phyloP scores from a whole-genome alignment of 2,888 invertebrate species.

The Lasioglossum marginatum region DNA sequence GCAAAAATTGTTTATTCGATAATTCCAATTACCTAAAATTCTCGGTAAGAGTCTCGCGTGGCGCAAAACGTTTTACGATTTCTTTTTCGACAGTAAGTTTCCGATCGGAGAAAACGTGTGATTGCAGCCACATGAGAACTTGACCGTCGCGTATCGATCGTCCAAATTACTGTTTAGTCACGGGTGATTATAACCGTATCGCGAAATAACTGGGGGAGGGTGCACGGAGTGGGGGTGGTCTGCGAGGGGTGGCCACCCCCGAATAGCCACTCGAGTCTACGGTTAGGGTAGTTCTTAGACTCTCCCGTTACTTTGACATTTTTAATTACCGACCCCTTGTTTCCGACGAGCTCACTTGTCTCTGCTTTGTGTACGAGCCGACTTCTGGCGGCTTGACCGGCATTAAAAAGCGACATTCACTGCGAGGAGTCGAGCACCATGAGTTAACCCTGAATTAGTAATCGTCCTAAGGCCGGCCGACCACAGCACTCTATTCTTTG shows the following conservation, averaged over 20 bases:
- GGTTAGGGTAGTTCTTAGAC: conserved; percentile 59
- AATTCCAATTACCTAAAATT: no score
- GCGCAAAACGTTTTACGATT: background rate
- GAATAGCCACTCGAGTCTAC: conserved; percentile 50
- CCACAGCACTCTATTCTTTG: conserved; percentile 27
- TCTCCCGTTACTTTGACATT: conserved; percentile 70
- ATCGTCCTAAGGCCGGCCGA: conserved; percentile 55
- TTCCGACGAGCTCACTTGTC: conserved; percentile 66
- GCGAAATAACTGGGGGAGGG: background rate
- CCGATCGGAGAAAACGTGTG: conserved; percentile 12
- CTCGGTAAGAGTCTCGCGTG: background rate
- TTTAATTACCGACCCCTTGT: conserved; percentile 72
- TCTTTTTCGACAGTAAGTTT: conserved; percentile 16
- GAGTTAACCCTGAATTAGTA: conserved; percentile 64
- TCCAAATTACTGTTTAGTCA: conserved; percentile 42
- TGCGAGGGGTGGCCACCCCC: conserved; percentile 9
- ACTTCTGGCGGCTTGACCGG: conserved; percentile 68
- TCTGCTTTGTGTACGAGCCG: conserved; percentile 65
- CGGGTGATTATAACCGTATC: conserved; percentile 28
- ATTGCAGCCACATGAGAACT: conserved; percentile 49
- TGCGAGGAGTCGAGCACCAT: conserved; percentile 40
- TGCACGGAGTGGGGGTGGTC: background rate
- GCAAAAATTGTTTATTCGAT: background rate
- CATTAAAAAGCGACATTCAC: conserved; percentile 65
- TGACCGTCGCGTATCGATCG: conserved; percentile 67